Evolutionary conservation across 2,113 vertebrate species (phyloP), one percentile per base, ranked within the genome.

Genomic region (Herpailurus yagouaroundi): DNA sequence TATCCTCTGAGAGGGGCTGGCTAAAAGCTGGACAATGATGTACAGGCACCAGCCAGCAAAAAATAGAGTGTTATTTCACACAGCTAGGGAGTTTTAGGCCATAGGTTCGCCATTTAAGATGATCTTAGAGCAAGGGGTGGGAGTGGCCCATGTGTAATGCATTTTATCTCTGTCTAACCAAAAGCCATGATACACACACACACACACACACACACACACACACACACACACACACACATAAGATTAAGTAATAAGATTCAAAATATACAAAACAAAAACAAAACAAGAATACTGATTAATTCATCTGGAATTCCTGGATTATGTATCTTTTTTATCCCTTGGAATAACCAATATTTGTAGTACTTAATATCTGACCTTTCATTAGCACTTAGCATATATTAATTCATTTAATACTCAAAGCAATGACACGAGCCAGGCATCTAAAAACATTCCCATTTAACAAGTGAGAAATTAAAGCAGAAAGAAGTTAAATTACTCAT

Each of bases 1-100:
- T 88, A 94, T 92, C 66, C 87, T 97, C 55, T 88, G 76, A 95
- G 76, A 95, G 29, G 13, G 5, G 9, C 38, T 84, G 21, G 31
- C 21, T 92, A 29, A 89, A 93, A 66, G 27, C 68, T 90, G 55
- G 64, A 74, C 86, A 77, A 21, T 91, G 94, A 95, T 76, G 11
- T 88, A 85, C 38, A 73, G 50, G 64, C 11, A 96, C 8, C 21
- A 71, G 73, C 12, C 11, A 84, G 10, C 7, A 84, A 74, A 71
- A 74, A 36, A 57, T 4, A 19, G 18, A 95, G 79, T 82, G 38
- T 74, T 83, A 83, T 77, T 97, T 91, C 38, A 93, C 69, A 50
- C 7, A 48, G 23, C 45, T 57, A 85, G 86, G 25, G 48, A 92
- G 33, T 63, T 63, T 83, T 21, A 68, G 87, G 68, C 63, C 57